phyloP scores from a whole-genome alignment of 2,113 vertebrate genomes.

The Girardinichthys multiradiatus region DNA sequence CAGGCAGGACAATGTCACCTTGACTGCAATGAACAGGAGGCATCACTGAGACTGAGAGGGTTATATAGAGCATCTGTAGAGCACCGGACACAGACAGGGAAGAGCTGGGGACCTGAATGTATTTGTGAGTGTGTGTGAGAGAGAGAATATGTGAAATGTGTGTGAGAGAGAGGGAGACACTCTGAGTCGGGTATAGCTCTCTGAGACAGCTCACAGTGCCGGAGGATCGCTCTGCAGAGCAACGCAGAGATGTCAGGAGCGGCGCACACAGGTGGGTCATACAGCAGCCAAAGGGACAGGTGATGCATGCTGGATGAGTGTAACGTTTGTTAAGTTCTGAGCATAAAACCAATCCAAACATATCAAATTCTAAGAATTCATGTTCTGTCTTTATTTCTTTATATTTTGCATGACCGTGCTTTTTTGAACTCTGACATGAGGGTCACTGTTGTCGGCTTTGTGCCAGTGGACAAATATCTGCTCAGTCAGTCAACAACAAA shows the following conservation, averaged over 20 bases:
- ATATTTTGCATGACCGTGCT: not conserved
- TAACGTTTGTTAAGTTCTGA: not conserved
- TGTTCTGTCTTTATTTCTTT: not conserved
- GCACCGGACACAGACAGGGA: slow-evolving; percentile 59
- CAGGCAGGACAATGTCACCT: slow-evolving; percentile 76
- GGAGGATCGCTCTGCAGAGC: slow-evolving; percentile 71
- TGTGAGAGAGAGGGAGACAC: slow-evolving; percentile 48
- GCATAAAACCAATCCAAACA: not conserved
- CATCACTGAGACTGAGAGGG: slow-evolving; percentile 45
- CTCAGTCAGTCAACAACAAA: slow-evolving; percentile 4
- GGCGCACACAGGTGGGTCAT: slow-evolving; percentile 73
- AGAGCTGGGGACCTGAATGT: slow-evolving; percentile 40
- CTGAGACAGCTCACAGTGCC: slow-evolving; percentile 65
- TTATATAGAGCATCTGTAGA: slow-evolving; percentile 65
- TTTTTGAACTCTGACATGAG: not conserved
- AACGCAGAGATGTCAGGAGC: slow-evolving; percentile 70
- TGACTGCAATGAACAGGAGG: slow-evolving; percentile 74
- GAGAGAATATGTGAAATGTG: slow-evolving; percentile 61
- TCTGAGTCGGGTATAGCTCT: slow-evolving; percentile 68
- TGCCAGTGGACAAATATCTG: not conserved
- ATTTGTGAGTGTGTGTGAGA: slow-evolving; percentile 48
- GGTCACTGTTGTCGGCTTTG: not conserved
- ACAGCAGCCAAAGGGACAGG: slow-evolving; percentile 35
- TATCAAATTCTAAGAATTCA: not conserved
- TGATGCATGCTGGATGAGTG: slow-evolving; percentile 23